phyloP scores from a whole-genome alignment of 2,888 invertebrate genomes.

The Cheilosia variabilis region DNA sequence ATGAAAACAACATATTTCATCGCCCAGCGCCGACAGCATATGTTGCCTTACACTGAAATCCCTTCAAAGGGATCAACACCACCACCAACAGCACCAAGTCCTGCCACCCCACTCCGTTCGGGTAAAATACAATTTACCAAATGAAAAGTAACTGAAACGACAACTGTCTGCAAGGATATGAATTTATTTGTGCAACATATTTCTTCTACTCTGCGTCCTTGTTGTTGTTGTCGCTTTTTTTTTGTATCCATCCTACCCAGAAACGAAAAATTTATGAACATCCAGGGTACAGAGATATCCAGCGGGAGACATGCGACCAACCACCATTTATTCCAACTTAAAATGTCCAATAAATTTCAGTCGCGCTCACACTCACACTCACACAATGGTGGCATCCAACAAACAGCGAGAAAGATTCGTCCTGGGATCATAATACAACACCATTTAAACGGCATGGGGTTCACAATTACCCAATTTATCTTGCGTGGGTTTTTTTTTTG shows the following conservation, averaged over 20 bases:
- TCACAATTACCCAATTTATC: constrained; percentile 80
- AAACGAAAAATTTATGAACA: constrained; percentile 69
- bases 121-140: constrained; percentile 73
- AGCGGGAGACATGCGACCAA: constrained; percentile 73
- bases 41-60: constrained; percentile 30
- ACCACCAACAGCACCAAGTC: neutral
- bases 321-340: constrained; percentile 75
- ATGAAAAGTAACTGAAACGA: constrained; percentile 75
- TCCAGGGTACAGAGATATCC: constrained; percentile 66
- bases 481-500: constrained; percentile 62
- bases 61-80: neutral
- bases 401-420: constrained; percentile 63
- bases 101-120: neutral
- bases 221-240: constrained; percentile 18
- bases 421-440: constrained; percentile 78
- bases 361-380: constrained; percentile 62
- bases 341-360: constrained; percentile 74
- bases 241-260: constrained; percentile 24
- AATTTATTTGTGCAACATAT: constrained; percentile 74
- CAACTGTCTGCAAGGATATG: constrained; percentile 73
- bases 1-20: constrained; percentile 26
- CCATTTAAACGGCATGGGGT: constrained; percentile 79
- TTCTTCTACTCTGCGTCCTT: constrained; percentile 53
- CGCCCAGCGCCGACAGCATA: constrained; percentile 24
- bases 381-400: constrained; percentile 25